Percentiles rank a stretch among this genome's conserved stretches.
Evolutionary conservation across 2,113 vertebrate species (phyloP).

Genomic region (Rhea americana): DNA sequence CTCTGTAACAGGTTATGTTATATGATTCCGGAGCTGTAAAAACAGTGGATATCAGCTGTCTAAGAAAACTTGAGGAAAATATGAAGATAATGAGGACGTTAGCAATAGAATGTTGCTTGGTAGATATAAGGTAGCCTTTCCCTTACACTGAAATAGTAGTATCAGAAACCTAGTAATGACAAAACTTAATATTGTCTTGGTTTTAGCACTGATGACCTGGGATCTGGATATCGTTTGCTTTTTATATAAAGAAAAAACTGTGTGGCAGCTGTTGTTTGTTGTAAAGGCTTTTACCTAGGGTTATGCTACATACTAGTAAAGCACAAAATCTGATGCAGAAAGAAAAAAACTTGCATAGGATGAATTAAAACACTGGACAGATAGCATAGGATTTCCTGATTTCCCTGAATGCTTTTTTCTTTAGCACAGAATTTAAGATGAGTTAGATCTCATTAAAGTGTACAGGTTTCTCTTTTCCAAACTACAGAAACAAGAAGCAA

Average conservation of each 20-base stretch:
- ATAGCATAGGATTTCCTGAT: background rate
- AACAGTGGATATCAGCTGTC: conserved; percentile 71
- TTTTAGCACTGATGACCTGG: background rate
- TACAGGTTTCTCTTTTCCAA: background rate
- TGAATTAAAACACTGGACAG: background rate
- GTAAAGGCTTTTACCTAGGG: background rate
- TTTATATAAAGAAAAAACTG: background rate
- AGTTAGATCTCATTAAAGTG: background rate
- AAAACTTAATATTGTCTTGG: background rate
- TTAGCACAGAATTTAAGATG: background rate
- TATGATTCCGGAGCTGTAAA: conserved; percentile 86
- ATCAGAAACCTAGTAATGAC: background rate
- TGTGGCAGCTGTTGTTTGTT: background rate
- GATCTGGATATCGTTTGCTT: background rate
- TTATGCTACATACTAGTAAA: background rate
- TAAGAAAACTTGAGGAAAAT: conserved; percentile 80
- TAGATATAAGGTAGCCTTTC: conserved; percentile 84
- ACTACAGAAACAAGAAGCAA: background rate
- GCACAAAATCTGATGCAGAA: background rate
- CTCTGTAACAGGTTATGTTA: conserved; percentile 81
- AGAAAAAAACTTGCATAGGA: background rate
- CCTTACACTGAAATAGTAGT: background rate
- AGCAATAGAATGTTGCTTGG: conserved; percentile 85
- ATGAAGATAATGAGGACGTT: conserved; percentile 72
- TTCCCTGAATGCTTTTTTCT: background rate